phyloP scores from a whole-genome alignment of 2,113 vertebrate genomes.

The Oreamnos americanus region DNA sequence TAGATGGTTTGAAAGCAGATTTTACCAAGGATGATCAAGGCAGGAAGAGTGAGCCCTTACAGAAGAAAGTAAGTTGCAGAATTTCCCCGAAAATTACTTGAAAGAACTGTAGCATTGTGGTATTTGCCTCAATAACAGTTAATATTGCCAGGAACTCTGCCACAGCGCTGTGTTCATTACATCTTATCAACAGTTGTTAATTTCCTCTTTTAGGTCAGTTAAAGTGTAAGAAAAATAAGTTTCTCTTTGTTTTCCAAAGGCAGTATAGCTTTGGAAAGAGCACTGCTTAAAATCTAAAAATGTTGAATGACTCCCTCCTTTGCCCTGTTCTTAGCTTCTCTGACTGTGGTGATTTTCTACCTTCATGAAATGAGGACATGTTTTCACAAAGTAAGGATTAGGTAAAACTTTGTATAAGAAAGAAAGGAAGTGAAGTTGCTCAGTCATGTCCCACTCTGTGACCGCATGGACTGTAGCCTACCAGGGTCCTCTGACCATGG shows the following conservation, averaged over 20 bases:
- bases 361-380: neutral
- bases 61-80: neutral
- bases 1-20: neutral
- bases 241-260: neutral
- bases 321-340: neutral
- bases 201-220: neutral
- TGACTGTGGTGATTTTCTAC: neutral
- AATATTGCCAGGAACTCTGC: neutral
- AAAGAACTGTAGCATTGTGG: neutral
- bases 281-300: neutral
- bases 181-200: neutral
- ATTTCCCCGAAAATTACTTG: neutral
- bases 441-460: neutral
- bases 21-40: neutral
- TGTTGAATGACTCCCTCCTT: neutral
- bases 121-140: neutral
- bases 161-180: too few species aligned
- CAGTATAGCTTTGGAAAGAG: neutral
- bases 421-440: neutral
- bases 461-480: neutral
- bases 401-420: neutral
- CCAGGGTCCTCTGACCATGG: neutral
- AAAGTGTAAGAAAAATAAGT: neutral
- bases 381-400: neutral
- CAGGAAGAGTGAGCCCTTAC: neutral